A percentile compares a stretch with the other conserved stretches of the same genome.
phyloP scores from a whole-genome alignment of 2,113 vertebrate genomes.

The Kobus ellipsiprymnus region DNA sequence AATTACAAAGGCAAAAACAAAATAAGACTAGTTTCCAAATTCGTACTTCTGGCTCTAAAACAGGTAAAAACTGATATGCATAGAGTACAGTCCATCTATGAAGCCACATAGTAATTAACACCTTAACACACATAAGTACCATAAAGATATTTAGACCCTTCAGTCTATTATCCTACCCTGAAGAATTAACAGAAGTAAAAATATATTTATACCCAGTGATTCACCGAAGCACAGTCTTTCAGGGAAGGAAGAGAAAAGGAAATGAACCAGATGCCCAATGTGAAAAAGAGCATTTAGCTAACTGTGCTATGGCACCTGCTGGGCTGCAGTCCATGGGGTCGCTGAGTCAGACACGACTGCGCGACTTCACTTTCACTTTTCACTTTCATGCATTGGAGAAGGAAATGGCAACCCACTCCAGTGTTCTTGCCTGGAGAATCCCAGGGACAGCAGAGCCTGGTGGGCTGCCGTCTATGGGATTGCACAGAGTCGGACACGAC shows the following conservation, averaged over 20 bases:
- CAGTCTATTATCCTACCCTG: not conserved
- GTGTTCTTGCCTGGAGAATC: no score
- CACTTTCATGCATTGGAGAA: no score
- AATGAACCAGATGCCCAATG: not conserved
- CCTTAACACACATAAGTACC: fast-evolving
- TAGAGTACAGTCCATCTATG: not conserved
- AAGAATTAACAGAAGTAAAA: not conserved
- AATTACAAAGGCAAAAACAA: not conserved
- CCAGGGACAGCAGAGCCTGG: no score
- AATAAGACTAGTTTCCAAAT: not conserved
- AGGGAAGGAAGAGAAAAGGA: not conserved
- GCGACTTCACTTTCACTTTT: no score
- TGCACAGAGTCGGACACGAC: no score
- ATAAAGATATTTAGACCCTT: not conserved
- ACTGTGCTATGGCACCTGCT: no score
- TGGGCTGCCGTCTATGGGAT: no score
- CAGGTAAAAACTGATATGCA: not conserved
- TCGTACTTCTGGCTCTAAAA: not conserved
- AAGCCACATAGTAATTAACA: not conserved
- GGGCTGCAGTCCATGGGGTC: no score
- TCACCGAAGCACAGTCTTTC: not conserved
- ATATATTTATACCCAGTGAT: not conserved
- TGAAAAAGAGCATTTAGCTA: not conserved
- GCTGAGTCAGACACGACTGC: no score
- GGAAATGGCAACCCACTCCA: no score